phyloP scores from a whole-genome alignment of 2,797 vertebrate species.

The Gephyroberyx darwinii region DNA sequence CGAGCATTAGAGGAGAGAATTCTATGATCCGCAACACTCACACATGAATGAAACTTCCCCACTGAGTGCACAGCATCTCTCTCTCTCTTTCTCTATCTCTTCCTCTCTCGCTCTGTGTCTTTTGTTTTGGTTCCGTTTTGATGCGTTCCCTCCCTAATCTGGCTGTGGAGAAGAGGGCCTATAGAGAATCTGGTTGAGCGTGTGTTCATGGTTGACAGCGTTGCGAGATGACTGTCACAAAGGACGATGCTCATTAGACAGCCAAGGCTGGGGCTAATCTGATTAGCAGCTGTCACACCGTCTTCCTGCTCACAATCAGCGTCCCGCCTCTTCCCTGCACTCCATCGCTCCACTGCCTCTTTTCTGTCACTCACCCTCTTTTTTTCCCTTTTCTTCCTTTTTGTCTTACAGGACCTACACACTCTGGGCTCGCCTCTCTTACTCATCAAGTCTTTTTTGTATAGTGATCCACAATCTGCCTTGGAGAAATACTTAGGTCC shows the following conservation, averaged over 20 bases:
- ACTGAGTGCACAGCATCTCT: conserved; percentile 65
- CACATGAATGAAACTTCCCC: conserved; percentile 76
- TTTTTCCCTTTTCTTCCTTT: conserved; percentile 16
- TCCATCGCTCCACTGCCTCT: conserved; percentile 60
- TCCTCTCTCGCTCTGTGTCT: conserved; percentile 28
- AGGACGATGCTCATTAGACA: conserved; percentile 84
- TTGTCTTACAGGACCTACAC: conserved; percentile 39
- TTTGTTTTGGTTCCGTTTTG: conserved; percentile 75
- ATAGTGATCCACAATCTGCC: conserved; percentile 5
- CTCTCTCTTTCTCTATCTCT: conserved; percentile 6
- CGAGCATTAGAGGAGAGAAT: conserved; percentile 69
- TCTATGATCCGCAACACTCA: conserved; percentile 74
- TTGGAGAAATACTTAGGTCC: conserved; percentile 2
- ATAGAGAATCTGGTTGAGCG: conserved; percentile 76
- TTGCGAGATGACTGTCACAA: conserved; percentile 82
- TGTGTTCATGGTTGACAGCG: conserved; percentile 79
- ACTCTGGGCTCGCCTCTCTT: conserved; percentile 30
- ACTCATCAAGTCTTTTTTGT: conserved; percentile 18
- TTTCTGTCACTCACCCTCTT: conserved; percentile 45
- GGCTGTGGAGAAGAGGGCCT: conserved; percentile 67
- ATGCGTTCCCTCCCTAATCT: conserved; percentile 78
- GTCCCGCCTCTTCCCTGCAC: conserved; percentile 54
- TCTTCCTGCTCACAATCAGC: conserved; percentile 77
- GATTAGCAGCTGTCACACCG: conserved; percentile 84
- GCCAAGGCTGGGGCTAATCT: conserved; percentile 82